Evolutionary conservation across 2,797 vertebrate genomes (phyloP), one percentile per base, ranked within the genome.

Genomic region (Octomys mimax): DNA sequence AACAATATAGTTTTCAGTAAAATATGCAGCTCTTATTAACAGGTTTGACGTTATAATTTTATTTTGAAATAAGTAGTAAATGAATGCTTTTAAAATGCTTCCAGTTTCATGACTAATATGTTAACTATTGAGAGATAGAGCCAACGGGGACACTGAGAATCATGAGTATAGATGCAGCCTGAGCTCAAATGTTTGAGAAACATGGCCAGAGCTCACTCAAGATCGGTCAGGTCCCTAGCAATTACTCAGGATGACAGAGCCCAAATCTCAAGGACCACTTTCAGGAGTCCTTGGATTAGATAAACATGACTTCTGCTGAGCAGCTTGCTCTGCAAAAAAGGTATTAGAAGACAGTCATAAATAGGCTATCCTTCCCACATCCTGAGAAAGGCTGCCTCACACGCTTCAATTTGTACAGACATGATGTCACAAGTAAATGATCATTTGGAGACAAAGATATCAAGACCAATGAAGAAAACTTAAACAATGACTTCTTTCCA

Each of bases 1-100:
- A 94, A 87, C 88, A 91, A 80, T 78, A 22, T 8, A n/a, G 22
- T 36, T 88, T 82, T 77, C 61, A 78, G 79, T 90, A 90, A 94
- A 91, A 91, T 28, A 66, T n/a, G 1, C 0, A 75, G 78, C 62
- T 62, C 85, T 61, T 24, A 0, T 39, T 89, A 90, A 89, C 5
- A 64, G 0, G 2, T 57, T 88, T 78, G 26, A 92, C 5, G 62
- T 81, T 66, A 54, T 78, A 24, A 68, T 78, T 70, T 86, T 89
- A 88, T 36, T 80, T 92, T 64, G 36, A 81, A 73, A 24, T 33
- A 36, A 66, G 66, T 42, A 86, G 7, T 62, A 83, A 90, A 61
- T 71, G 57, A 33, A 54, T 61, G 22, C 22, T 52, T 92, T 95
- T 10, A 13, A 68, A 82, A 57, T 82, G n/a, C 26, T 3, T 82